phyloP scores from a whole-genome alignment of 2,113 vertebrate species.

The Cyanoramphus novaezelandiae region DNA sequence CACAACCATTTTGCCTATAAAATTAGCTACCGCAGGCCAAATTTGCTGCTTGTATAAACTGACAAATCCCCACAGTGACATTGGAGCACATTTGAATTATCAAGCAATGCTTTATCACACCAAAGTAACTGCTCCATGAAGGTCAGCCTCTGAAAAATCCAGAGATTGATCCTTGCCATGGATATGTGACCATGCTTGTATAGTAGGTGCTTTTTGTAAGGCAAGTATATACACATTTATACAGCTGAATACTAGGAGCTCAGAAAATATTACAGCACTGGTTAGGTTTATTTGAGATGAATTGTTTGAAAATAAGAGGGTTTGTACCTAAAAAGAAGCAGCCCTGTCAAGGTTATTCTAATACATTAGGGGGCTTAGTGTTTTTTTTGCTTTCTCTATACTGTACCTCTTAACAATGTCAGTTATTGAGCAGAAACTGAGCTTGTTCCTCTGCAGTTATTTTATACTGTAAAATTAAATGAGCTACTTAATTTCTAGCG shows the following conservation, averaged over 20 bases:
- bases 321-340: not conserved
- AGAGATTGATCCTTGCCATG: not conserved
- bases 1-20: not conserved
- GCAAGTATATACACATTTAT: not conserved
- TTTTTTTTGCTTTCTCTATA: not conserved
- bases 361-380: not conserved
- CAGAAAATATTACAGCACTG: not conserved
- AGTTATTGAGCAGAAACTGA: constrained; percentile 13
- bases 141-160: not conserved
- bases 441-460: not conserved
- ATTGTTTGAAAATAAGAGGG: not conserved
- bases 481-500: not conserved
- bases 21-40: not conserved
- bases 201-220: not conserved
- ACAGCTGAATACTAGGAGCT: not conserved
- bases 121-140: not conserved
- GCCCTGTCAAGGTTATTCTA: not conserved
- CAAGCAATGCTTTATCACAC: not conserved
- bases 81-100: not conserved
- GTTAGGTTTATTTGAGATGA: not conserved
- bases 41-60: not conserved
- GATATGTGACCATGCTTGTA: not conserved
- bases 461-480: constrained; percentile 4
- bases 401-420: not conserved
- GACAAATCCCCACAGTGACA: not conserved